Evolutionary conservation across 2,888 invertebrate species (phyloP).

Genomic region (Erynnis tages): DNA sequence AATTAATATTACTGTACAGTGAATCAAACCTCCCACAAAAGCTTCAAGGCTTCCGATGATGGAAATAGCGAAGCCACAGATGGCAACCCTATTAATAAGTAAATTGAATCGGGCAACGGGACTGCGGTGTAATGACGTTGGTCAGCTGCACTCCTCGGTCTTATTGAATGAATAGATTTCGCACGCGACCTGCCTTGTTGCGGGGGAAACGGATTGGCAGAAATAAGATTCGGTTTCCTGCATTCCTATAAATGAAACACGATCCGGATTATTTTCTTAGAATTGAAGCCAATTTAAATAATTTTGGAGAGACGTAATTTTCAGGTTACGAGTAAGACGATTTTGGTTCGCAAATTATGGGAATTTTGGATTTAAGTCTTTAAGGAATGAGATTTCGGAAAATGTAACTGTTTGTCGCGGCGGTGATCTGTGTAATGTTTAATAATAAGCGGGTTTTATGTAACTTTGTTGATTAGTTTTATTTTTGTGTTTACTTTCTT

Average conservation of each 20-base stretch:
- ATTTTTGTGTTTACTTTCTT: background rate
- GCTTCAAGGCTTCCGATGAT: background rate
- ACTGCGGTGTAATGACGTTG: constrained; percentile 23
- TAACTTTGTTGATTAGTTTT: background rate
- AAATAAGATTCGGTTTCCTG: constrained; percentile 27
- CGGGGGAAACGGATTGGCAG: constrained; percentile 23
- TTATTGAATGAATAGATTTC: constrained; percentile 28
- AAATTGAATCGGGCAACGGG: constrained; percentile 27
- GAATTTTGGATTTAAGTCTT: background rate
- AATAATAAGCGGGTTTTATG: background rate
- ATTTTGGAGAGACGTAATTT: constrained; percentile 20
- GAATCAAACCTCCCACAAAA: background rate
- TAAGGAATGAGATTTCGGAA: no score
- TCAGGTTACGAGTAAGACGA: constrained; percentile 7
- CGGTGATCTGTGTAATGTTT: background rate
- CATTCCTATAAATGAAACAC: constrained; percentile 24
- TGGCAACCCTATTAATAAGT: constrained; percentile 24
- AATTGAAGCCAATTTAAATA: constrained; percentile 26
- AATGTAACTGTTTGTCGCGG: no score
- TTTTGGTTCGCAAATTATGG: constrained; percentile 7
- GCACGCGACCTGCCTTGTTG: constrained; percentile 27
- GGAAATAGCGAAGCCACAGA: background rate
- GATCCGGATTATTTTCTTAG: constrained; percentile 22
- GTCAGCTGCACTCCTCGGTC: constrained; percentile 20
- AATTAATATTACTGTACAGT: no score